Base-by-base conservation (phyloP, 2,888 invertebrate species). In the Portevinia maculata region DNA sequence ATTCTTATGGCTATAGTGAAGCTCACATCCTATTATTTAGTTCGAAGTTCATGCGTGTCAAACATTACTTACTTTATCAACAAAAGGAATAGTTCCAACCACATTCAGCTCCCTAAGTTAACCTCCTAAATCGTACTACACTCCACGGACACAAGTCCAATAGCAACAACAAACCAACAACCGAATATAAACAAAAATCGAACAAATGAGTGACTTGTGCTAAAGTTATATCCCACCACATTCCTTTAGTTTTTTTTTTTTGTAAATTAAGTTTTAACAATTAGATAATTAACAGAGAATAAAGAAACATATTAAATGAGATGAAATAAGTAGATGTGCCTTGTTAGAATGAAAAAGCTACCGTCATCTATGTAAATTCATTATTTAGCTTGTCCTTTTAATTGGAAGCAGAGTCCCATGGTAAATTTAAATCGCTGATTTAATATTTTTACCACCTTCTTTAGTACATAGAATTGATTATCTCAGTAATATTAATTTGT, bases 261-360 rank as follows among this genome's bases (percentile, higher is more conserved):
- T 71, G 6, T 3, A 13, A 39, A 39, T 32, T 24, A 24, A 24
- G 24, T 24, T 24, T 24, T 60, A 60, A 67, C 8, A 50, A 44
- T 50, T 67, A 60, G 19, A 53, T 32, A 67, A 57, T 13, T 57
- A 64, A 57, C 50, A 21, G 21, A 50, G n/a, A 41, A 3, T 9
- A 50, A 32, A 44, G 41, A 41, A 55, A 73, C 24, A 6, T 60
- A n/a, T 9, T 50, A 30, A 65, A 30, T 32, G 52, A 70, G 32
- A 70, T 59, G 53, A 62, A 59, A 60, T 60, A 78, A 73, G 78
- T 83, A 83, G 83, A 78, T 83, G 83, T 83, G 83, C 83, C 83
- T 83, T 83, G 83, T 67, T 62, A 76, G 53, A 71, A 71, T 71
- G 81, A 76, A 60, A 83, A 53, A 76, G 71, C 76, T 70, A 65